phyloP scores from a whole-genome alignment of 2,888 invertebrate species.

The Spicauda simplicius region DNA sequence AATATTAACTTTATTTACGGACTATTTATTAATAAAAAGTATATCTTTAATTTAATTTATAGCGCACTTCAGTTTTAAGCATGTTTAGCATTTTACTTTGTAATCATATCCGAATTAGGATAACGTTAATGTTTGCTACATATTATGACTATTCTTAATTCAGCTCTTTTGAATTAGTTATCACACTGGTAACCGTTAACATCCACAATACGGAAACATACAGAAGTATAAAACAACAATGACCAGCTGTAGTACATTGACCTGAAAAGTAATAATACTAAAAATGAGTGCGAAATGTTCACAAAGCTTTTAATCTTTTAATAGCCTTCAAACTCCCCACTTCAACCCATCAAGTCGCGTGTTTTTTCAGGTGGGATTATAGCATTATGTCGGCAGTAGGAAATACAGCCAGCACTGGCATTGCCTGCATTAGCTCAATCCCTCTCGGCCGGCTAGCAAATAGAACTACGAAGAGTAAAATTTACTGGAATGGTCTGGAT shows the following conservation, averaged over 20 bases:
- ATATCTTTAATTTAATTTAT: no score
- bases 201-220: no score
- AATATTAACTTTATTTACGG: no score
- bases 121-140: no score
- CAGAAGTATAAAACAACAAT: no score
- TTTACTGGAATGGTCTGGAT: slow-evolving; percentile 8
- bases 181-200: no score
- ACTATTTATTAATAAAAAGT: no score
- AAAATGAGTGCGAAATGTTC: slow-evolving; percentile 20
- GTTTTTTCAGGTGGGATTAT: slow-evolving; percentile 39
- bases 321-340: slow-evolving; percentile 30
- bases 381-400: slow-evolving; percentile 34
- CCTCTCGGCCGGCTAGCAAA: slow-evolving; percentile 38
- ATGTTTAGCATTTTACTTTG: no score
- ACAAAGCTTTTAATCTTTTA: slow-evolving; percentile 35
- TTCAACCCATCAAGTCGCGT: slow-evolving; percentile 15
- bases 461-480: background rate
- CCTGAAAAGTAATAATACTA: background rate
- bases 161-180: no score
- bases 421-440: slow-evolving; percentile 43
- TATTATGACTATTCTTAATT: no score
- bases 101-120: no score
- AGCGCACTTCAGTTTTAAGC: no score
- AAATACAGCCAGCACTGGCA: slow-evolving; percentile 8
- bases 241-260: background rate